Evolutionary conservation across 2,113 vertebrate genomes (phyloP).

Genomic region (Pelobates fuscus): DNA sequence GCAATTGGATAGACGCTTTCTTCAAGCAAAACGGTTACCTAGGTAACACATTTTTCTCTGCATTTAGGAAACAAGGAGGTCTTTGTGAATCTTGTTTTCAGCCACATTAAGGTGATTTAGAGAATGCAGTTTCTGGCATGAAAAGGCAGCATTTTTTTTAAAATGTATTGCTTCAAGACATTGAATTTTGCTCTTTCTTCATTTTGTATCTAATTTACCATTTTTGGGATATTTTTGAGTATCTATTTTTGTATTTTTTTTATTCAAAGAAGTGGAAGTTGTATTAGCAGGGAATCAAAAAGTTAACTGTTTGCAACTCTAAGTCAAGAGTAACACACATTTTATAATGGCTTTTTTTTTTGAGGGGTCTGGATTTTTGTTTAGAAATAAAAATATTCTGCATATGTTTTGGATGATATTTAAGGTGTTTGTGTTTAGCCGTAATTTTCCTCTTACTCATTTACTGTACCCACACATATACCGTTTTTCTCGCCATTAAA

Average conservation of each 20-base stretch:
- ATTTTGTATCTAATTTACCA: background rate
- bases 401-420: no score
- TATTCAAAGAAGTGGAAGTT: no score
- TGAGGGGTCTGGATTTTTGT: no score
- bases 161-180: background rate
- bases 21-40: constrained; percentile 94
- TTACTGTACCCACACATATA: no score
- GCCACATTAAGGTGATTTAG: constrained; percentile 40
- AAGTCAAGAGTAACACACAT: no score
- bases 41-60: constrained; percentile 70
- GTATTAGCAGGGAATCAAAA: no score
- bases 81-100: constrained; percentile 42
- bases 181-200: constrained; percentile 1
- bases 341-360: no score
- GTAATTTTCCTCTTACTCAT: no score
- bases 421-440: no score
- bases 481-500: no score
- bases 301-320: no score
- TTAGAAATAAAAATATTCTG: no score
- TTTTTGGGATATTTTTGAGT: constrained; percentile 29
- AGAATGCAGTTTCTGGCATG: constrained; percentile 16
- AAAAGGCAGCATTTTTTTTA: constrained; percentile 3
- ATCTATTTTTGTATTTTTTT: background rate
- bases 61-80: constrained; percentile 31
- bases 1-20: constrained; percentile 93